A percentile compares a stretch with the other conserved stretches of the same genome.
These are phyloP conservation scores for Sturnus vulgaris DNA, from an alignment of 2,113 vertebrate species.

Conservation along the genomic window DNA sequence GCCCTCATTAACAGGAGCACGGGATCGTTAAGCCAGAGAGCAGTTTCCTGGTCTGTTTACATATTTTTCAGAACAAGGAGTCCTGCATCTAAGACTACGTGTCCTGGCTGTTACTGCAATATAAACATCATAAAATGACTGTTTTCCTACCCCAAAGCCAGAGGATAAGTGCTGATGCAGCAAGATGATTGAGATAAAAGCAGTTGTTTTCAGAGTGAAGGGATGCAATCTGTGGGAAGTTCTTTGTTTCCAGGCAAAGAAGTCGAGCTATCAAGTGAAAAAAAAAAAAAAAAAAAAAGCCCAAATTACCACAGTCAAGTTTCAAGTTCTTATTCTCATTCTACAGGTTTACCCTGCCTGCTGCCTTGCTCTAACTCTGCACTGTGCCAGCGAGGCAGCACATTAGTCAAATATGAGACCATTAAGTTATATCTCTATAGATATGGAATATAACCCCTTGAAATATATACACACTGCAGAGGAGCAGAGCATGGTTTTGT, in stretches of 20 bases:
- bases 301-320: background rate
- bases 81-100: background rate
- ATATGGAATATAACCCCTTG: background rate
- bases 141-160: slow-evolving; percentile 3
- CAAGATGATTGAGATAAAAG: background rate
- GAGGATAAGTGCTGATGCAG: background rate
- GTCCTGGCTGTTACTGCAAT: background rate
- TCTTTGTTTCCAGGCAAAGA: background rate
- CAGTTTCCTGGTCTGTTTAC: background rate
- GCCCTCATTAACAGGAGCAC: background rate
- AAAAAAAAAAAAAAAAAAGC: background rate
- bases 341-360: background rate
- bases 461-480: slow-evolving; percentile 8
- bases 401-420: background rate
- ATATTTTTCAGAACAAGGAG: background rate
- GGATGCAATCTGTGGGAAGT: background rate
- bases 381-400: background rate
- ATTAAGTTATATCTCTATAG: background rate
- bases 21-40: accelerated
- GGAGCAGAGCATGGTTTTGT: background rate
- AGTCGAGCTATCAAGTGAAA: background rate
- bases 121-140: background rate
- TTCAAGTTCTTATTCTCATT: background rate
- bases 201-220: background rate
- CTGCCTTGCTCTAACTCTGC: background rate